A percentile compares a stretch with the other conserved stretches of the same genome.
Evolutionary conservation across 2,797 vertebrate genomes (phyloP).

Genomic region (Cossypha niveicapilla): DNA sequence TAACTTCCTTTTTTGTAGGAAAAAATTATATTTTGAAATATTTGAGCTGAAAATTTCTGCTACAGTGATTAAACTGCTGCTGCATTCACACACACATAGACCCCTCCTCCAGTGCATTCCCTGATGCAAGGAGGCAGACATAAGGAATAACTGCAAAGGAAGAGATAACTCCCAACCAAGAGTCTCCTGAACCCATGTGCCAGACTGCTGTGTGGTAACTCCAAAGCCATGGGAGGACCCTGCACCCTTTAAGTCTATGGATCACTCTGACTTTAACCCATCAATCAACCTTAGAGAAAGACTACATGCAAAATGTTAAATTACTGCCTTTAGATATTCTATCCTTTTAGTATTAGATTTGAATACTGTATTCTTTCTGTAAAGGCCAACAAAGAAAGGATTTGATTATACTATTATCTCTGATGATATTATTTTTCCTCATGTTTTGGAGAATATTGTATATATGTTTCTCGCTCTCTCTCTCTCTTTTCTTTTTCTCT

Average conservation of each 20-base stretch:
- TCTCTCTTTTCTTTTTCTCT: accelerated
- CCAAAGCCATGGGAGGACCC: not conserved
- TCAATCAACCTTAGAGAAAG: not conserved
- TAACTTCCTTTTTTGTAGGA: not conserved
- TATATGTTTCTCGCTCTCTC: accelerated
- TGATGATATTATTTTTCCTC: not conserved
- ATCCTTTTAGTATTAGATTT: not conserved
- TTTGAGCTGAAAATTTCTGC: slow-evolving; percentile 51
- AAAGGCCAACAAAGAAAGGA: not conserved
- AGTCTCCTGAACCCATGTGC: not conserved
- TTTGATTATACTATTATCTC: not conserved
- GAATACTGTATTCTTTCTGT: not conserved
- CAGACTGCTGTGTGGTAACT: not conserved
- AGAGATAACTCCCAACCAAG: not conserved
- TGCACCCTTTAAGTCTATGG: not conserved
- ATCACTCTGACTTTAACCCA: not conserved
- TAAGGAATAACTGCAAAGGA: not conserved
- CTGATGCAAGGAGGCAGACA: not conserved
- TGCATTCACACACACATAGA: not conserved
- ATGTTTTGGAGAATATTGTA: not conserved
- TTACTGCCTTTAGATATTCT: not conserved
- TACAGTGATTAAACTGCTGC: not conserved
- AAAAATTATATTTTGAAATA: slow-evolving; percentile 37
- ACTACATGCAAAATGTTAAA: not conserved
- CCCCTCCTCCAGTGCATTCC: not conserved